A percentile compares a stretch with the other conserved stretches of the same genome.
Conservation (phyloP, 2,797 vertebrate species). For the Etheostoma nigrum region DNA sequence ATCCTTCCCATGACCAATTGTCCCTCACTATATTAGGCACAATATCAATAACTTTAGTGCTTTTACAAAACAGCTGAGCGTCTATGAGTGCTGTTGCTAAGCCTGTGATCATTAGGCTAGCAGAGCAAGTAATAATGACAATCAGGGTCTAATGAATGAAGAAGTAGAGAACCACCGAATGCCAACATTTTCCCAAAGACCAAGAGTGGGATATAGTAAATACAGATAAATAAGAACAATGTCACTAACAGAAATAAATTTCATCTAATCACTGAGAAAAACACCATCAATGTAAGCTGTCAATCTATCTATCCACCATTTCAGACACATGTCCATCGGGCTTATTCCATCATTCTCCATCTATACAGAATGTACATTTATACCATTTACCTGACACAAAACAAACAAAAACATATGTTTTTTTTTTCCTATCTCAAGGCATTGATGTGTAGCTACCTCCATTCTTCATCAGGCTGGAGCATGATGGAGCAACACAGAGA, state of each 20-base stretch:
- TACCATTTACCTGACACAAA: conserved; percentile 45
- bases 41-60: conserved; percentile 83
- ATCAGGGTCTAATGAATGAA: conserved; percentile 68
- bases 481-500: conserved; percentile 79
- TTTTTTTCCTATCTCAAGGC: conserved; percentile 41
- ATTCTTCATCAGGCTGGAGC: conserved; percentile 66
- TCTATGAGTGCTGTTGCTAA: conserved; percentile 77
- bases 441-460: conserved; percentile 50
- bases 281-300: conserved; percentile 42
- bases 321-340: conserved; percentile 16
- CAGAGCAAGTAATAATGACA: conserved; percentile 67
- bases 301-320: conserved; percentile 42
- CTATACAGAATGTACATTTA: conserved; percentile 29
- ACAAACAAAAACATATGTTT: conserved; percentile 39
- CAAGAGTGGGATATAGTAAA: conserved; percentile 38
- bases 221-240: conserved; percentile 61
- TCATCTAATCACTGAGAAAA: conserved; percentile 50
- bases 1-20: conserved; percentile 61
- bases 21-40: conserved; percentile 75
- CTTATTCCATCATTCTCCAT: conserved; percentile 24
- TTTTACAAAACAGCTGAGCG: conserved; percentile 74
- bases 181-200: conserved; percentile 61
- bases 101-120: conserved; percentile 70
- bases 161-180: conserved; percentile 55
- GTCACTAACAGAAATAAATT: conserved; percentile 38